These are phyloP conservation scores for Antheraea yamamai DNA, from an alignment of 2,888 invertebrate genomes.

Conservation along the genomic window DNA sequence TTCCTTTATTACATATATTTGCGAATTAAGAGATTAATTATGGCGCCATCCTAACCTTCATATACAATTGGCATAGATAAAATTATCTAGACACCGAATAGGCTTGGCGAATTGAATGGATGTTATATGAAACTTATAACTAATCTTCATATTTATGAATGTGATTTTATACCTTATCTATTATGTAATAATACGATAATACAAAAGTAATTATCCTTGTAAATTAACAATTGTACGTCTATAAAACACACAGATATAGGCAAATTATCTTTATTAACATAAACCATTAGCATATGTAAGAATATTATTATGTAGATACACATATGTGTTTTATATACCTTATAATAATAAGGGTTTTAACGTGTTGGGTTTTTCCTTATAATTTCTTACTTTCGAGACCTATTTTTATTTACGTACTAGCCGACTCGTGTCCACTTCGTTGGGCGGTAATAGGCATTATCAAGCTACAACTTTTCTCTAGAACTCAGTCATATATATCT, in stretches of 20 bases:
- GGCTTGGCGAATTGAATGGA: slow-evolving; percentile 10
- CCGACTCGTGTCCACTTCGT: too few relatives aligned
- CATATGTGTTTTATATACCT: not conserved
- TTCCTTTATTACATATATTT: not conserved
- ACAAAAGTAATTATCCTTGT: slow-evolving; percentile 5
- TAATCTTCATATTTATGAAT: slow-evolving; percentile 2
- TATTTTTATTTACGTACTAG: not conserved
- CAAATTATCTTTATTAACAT: slow-evolving; percentile 2
- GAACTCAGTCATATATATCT: too few relatives aligned
- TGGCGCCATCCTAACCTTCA: slow-evolving; percentile 6
- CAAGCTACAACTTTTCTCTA: too few relatives aligned
- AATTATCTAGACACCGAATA: slow-evolving; percentile 1
- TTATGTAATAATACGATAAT: slow-evolving; percentile 6
- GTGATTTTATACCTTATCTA: slow-evolving; percentile 1
- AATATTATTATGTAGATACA: not conserved
- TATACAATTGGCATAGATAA: not conserved
- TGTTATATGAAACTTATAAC: not conserved
- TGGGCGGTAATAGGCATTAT: too few relatives aligned
- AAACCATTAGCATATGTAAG: not conserved
- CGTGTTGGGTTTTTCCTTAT: not conserved
- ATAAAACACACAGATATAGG: not conserved
- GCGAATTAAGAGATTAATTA: slow-evolving; percentile 1
- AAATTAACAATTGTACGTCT: slow-evolving; percentile 6
- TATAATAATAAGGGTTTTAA: not conserved
- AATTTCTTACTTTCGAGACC: not conserved